These are phyloP conservation scores for Onychomys torridus DNA, from an alignment of 2,797 vertebrate genomes.

Conservation along the genomic window DNA sequence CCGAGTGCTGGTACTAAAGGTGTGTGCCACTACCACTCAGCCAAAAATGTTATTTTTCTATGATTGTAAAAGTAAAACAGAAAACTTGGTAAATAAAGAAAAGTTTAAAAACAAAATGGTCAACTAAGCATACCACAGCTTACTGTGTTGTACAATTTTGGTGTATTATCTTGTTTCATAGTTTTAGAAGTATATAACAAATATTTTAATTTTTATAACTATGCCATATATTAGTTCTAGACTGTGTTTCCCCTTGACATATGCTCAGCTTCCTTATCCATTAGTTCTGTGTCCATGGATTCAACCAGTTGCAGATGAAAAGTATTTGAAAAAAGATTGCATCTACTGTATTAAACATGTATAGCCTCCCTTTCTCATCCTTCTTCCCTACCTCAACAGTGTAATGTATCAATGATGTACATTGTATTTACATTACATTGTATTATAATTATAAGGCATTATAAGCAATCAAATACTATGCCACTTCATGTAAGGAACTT, in stretches of 20 bases:
- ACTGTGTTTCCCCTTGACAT: background rate
- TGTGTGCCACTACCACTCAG: too few relatives aligned
- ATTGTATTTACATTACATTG: background rate
- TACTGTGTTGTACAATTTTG: background rate
- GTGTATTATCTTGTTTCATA: conserved; percentile 32
- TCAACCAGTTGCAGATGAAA: background rate
- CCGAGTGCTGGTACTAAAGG: too few relatives aligned
- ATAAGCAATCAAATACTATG: background rate
- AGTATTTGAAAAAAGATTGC: background rate
- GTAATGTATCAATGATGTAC: background rate
- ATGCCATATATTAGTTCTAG: background rate
- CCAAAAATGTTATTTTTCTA: conserved; percentile 28
- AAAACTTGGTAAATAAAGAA: conserved; percentile 61
- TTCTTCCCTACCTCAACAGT: background rate
- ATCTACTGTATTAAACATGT: background rate
- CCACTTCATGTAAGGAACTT: conserved; percentile 16
- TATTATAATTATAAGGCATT: too few relatives aligned
- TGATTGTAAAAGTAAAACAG: conserved; percentile 40
- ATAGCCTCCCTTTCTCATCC: background rate
- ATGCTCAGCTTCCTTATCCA: background rate
- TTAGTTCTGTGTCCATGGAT: background rate
- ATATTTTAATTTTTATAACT: conserved; percentile 21
- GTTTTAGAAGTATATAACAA: conserved; percentile 53
- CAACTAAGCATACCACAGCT: conserved; percentile 10
- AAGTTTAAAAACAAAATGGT: conserved; percentile 47